Conservation (phyloP, 2,888 invertebrate genomes). For the Caenorhabditis sp. region DNA sequence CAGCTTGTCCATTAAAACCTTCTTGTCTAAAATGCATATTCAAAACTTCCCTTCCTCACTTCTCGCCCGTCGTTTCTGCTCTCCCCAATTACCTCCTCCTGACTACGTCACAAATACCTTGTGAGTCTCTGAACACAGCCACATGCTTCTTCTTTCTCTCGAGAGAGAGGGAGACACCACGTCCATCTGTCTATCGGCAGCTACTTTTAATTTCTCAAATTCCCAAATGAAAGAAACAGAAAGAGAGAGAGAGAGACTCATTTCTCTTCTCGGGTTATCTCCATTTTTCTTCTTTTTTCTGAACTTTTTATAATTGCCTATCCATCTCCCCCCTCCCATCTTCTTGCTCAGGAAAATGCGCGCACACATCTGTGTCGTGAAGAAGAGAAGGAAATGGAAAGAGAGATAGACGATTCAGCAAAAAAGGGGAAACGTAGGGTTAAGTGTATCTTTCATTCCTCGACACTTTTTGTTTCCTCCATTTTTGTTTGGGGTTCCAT, state of each 20-base stretch:
- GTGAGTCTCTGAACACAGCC: conserved; percentile 12
- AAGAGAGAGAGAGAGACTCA: conserved; percentile 11
- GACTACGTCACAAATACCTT: conserved; percentile 33
- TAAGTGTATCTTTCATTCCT: conserved; percentile 29
- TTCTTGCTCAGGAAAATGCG: not conserved
- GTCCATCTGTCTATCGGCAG: conserved; percentile 15
- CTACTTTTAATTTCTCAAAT: conserved; percentile 55
- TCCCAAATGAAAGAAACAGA: conserved; percentile 18
- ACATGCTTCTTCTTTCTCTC: conserved; percentile 9
- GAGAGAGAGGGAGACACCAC: not conserved
- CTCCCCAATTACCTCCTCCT: conserved; percentile 25
- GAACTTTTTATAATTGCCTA: conserved; percentile 61
- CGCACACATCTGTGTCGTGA: conserved; percentile 23
- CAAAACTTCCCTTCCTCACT: not conserved
- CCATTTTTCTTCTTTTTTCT: conserved; percentile 5
- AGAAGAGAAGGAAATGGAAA: not conserved
- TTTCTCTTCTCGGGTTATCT: conserved; percentile 5
- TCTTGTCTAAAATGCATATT: not conserved
- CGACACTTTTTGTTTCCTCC: not conserved
- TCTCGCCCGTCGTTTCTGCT: not conserved
- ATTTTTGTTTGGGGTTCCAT: not conserved
- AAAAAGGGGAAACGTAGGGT: conserved; percentile 13
- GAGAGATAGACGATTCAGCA: conserved; percentile 32
- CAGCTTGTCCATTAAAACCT: no score
- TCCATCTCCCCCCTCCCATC: conserved; percentile 6